A percentile compares a stretch with the other conserved stretches of the same genome.
These are phyloP conservation scores for Mormyrus hasselquistii DNA, from an alignment of 2,797 vertebrate genomes.

Conservation along the genomic window DNA sequence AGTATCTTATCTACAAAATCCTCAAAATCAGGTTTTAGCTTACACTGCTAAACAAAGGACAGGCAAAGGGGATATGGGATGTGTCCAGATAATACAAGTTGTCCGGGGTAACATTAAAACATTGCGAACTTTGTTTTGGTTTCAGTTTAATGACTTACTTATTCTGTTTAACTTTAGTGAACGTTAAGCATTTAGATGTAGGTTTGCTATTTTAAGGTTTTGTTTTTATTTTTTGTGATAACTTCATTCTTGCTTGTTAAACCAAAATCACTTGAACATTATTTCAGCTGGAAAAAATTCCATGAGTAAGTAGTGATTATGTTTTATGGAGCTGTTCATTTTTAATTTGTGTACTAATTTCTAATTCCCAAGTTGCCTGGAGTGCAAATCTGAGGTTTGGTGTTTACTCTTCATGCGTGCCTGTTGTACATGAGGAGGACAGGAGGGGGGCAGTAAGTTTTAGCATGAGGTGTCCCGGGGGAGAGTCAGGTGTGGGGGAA, in stretches of 20 bases:
- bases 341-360: not conserved
- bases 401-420: not conserved
- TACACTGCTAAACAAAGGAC: slow-evolving; percentile 17
- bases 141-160: slow-evolving; percentile 2
- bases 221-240: not conserved
- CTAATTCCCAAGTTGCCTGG: not conserved
- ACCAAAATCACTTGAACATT: not conserved
- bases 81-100: not conserved
- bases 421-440: not conserved
- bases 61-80: not conserved
- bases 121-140: not conserved
- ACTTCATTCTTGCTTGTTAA: not conserved
- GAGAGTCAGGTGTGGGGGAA: not conserved
- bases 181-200: not conserved
- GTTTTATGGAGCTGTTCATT: not conserved
- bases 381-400: not conserved
- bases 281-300: not conserved
- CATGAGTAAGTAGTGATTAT: not conserved
- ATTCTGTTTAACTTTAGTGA: not conserved
- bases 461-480: not conserved
- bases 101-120: not conserved
- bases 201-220: not conserved
- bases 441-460: not conserved
- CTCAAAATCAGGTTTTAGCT: slow-evolving; percentile 2
- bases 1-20: slow-evolving; percentile 12